Percentiles rank a stretch among this genome's conserved stretches.
Conservation (phyloP, 2,113 vertebrate genomes). For the Myanophis thanlyinensis region DNA sequence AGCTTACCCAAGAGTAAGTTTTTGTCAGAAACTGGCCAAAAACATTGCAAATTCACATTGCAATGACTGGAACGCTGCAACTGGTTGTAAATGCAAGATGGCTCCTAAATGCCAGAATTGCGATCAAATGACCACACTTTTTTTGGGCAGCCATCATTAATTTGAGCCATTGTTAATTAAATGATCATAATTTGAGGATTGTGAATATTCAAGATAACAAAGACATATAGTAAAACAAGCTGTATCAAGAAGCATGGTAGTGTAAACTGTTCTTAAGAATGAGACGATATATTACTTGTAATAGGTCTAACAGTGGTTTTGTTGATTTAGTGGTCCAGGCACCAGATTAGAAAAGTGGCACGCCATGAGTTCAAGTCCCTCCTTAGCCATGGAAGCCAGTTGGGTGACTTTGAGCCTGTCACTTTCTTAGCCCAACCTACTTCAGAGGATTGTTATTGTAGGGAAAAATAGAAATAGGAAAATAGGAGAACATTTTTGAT, state of each 20-base stretch:
- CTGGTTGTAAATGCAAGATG: background rate
- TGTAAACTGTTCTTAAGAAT: background rate
- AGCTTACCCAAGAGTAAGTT: no score
- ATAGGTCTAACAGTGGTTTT: background rate
- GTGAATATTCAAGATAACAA: background rate
- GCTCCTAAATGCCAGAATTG: background rate
- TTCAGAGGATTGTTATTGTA: background rate
- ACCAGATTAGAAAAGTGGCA: background rate
- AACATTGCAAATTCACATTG: background rate
- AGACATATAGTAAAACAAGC: background rate
- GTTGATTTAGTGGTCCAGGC: background rate
- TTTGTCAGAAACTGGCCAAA: no score
- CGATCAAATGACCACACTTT: background rate
- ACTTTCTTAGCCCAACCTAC: background rate
- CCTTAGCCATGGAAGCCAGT: background rate
- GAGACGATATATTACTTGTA: background rate
- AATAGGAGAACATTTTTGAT: constrained; percentile 12
- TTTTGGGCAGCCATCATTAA: background rate
- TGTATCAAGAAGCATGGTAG: background rate
- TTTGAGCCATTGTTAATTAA: background rate
- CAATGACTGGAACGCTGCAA: background rate
- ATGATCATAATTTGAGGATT: background rate
- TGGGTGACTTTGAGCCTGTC: background rate
- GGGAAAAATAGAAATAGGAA: background rate
- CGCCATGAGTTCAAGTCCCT: background rate